Percentiles rank a stretch among this genome's conserved stretches.
These are phyloP conservation scores for Origma solitaria DNA, from an alignment of 2,113 vertebrate species.

Conservation along the genomic window DNA sequence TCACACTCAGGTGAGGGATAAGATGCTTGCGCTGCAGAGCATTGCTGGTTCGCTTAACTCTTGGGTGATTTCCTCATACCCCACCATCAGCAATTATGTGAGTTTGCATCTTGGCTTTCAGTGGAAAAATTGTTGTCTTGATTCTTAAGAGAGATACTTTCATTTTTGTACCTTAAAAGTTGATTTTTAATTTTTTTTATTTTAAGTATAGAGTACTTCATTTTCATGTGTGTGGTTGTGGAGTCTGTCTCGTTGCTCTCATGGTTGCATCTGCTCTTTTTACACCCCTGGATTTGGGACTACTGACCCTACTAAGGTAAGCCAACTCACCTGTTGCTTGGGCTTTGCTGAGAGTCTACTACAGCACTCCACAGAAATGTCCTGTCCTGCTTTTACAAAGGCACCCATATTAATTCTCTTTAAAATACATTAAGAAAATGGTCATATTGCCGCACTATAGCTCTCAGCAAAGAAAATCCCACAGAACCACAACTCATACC, in stretches of 20 bases:
- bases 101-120: not conserved
- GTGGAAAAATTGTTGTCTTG: not conserved
- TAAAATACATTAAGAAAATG: not conserved
- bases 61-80: not conserved
- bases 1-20: not conserved
- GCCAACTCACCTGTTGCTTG: not conserved
- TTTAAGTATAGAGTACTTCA: not conserved
- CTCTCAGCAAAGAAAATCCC: not conserved
- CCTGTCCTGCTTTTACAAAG: constrained; percentile 14
- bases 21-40: not conserved
- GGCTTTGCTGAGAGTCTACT: not conserved
- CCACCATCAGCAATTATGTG: not conserved
- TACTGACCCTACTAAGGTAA: not conserved
- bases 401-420: not conserved
- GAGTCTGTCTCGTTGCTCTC: accelerated
- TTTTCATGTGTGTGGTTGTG: accelerated
- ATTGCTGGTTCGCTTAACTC: not conserved
- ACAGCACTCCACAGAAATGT: not conserved
- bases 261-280: not conserved
- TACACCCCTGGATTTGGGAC: not conserved
- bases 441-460: not conserved
- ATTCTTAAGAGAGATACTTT: not conserved
- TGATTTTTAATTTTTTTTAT: not conserved
- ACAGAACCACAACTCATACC: not conserved
- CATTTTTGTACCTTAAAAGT: not conserved